Conservation (phyloP, 1,140 invertebrate species). For the Aphelenchoides fujianensis region DNA sequence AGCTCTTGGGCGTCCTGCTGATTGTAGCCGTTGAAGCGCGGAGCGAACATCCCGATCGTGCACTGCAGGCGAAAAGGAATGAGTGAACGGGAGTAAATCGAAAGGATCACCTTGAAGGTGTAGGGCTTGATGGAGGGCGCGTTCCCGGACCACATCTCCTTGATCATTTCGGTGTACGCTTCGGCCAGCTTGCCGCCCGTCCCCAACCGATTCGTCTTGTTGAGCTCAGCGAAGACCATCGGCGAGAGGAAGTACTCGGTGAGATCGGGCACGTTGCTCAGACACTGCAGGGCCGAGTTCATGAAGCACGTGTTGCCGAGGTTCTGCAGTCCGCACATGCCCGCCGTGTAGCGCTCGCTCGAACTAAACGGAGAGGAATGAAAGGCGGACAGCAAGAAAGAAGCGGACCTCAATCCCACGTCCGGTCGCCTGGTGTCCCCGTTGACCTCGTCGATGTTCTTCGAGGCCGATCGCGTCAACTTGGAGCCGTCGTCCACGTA, state of each 20-base stretch:
- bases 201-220: constrained; percentile 69
- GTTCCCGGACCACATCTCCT: constrained; percentile 69
- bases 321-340: constrained; percentile 63
- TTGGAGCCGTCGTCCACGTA: constrained; percentile 28
- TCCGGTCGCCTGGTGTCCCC: not conserved
- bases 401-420: too few species aligned
- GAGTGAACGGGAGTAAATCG: too few species aligned
- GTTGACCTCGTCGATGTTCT: constrained; percentile 8
- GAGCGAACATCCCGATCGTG: constrained; percentile 68
- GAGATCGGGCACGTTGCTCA: constrained; percentile 66
- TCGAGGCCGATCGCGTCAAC: too few species aligned
- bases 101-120: constrained; percentile 68
- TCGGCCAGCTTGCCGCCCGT: constrained; percentile 69
- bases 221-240: constrained; percentile 67
- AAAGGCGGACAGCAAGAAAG: too few species aligned
- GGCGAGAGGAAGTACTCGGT: constrained; percentile 67
- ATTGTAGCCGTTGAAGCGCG: constrained; percentile 75
- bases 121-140: constrained; percentile 66
- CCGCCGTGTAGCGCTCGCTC: constrained; percentile 18
- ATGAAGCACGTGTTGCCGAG: constrained; percentile 71
- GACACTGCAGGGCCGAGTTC: constrained; percentile 64
- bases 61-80: too few species aligned
- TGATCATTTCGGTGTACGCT: constrained; percentile 69
- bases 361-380: constrained; percentile 15
- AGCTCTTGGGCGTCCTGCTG: constrained; percentile 93